These are phyloP conservation scores for Heterohyrax brucei DNA, from an alignment of 2,797 vertebrate species.

Conservation along the genomic window DNA sequence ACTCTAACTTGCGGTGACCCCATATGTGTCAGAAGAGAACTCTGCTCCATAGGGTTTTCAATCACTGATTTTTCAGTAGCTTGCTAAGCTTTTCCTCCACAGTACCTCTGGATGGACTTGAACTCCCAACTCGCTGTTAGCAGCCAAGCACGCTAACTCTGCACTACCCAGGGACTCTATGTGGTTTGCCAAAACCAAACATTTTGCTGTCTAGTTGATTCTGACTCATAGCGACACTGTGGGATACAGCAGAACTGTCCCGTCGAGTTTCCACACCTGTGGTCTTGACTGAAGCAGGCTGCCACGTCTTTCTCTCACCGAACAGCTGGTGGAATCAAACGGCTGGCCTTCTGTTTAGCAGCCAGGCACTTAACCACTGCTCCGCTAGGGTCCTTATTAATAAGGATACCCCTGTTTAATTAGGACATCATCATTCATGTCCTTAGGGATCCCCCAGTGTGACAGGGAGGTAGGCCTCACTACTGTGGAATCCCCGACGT, in stretches of 20 bases:
- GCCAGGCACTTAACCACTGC: not conserved
- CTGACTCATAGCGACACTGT: not conserved
- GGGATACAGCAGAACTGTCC: not conserved
- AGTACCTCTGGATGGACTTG: not conserved
- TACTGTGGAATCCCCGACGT: constrained; percentile 47
- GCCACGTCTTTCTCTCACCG: not conserved
- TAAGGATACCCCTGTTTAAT: constrained; percentile 35
- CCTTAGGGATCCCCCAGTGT: constrained; percentile 40
- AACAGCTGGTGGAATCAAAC: not conserved
- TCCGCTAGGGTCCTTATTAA: not conserved
- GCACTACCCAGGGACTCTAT: too few species aligned
- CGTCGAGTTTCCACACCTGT: not conserved
- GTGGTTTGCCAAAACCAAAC: not conserved
- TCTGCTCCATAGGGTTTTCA: not conserved
- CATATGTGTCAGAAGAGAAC: not conserved
- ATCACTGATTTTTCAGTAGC: not conserved
- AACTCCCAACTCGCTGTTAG: not conserved
- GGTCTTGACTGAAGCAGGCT: not conserved
- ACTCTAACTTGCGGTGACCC: not conserved
- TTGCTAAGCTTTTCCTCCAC: not conserved
- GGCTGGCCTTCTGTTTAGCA: not conserved
- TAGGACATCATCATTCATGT: constrained; percentile 59
- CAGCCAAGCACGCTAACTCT: too few species aligned
- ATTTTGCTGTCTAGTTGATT: not conserved
- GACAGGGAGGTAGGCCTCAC: constrained; percentile 23